Evolutionary conservation across 2,888 invertebrate species (phyloP).

Genomic region (Pocota personata): DNA sequence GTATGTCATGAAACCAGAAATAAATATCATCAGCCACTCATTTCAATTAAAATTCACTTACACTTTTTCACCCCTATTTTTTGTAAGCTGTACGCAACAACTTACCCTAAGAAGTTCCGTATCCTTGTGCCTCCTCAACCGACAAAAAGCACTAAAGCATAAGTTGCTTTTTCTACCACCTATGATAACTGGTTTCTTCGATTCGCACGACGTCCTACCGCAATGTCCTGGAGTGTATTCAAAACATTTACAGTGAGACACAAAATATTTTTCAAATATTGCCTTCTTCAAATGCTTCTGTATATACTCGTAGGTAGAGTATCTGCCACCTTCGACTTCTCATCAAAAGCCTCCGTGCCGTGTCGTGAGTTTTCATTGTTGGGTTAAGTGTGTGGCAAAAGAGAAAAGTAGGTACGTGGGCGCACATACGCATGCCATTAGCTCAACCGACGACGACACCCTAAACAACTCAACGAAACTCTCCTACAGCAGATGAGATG

Average conservation of each 20-base stretch:
- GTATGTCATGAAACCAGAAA: conserved; percentile 45
- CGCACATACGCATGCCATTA: conserved; percentile 57
- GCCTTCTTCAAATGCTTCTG: neutral
- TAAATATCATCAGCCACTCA: conserved; percentile 63
- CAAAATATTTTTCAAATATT: conserved; percentile 37
- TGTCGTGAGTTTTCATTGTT: neutral
- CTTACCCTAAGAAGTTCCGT: conserved; percentile 40
- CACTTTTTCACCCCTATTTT: conserved; percentile 63
- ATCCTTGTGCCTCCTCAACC: conserved; percentile 33
- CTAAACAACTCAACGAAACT: conserved; percentile 67
- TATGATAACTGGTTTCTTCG: conserved; percentile 40
- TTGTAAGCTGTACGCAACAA: conserved; percentile 44
- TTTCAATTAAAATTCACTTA: conserved; percentile 72
- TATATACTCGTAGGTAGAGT: neutral
- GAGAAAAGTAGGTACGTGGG: conserved; percentile 52
- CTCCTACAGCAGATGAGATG: neutral
- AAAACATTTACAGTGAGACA: conserved; percentile 43
- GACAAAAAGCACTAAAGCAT: conserved; percentile 53
- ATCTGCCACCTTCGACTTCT: conserved; percentile 19
- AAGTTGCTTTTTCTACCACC: conserved; percentile 41
- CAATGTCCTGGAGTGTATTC: conserved; percentile 50
- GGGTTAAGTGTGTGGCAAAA: conserved; percentile 20
- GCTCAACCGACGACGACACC: conserved; percentile 52
- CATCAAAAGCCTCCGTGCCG: neutral
- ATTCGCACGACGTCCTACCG: conserved; percentile 55